These are phyloP conservation scores for Invenusta paracnida DNA, from an alignment of 2,888 invertebrate species.

Conservation along the genomic window DNA sequence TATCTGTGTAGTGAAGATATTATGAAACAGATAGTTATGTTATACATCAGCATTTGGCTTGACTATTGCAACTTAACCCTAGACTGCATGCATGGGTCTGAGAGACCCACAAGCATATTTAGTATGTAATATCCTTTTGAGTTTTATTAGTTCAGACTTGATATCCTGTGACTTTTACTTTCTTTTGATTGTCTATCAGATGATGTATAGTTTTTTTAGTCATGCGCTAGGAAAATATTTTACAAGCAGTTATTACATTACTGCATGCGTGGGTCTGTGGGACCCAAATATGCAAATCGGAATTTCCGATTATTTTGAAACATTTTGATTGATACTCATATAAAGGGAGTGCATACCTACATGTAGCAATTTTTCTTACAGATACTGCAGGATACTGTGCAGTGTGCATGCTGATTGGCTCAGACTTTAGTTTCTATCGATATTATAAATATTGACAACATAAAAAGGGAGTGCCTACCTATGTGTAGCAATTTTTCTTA, in stretches of 20 bases:
- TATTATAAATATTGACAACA: background rate
- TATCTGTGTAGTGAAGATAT: no score
- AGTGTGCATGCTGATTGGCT: no score
- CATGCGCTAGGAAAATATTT: background rate
- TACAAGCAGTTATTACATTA: background rate
- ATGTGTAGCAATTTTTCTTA: background rate
- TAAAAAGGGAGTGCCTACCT: background rate
- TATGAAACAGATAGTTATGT: no score
- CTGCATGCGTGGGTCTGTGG: background rate
- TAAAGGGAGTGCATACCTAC: no score
- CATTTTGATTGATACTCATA: background rate
- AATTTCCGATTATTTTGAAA: background rate
- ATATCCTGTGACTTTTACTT: no score
- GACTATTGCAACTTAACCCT: no score
- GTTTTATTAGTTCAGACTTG: no score
- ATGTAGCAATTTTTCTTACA: no score
- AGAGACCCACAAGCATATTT: background rate
- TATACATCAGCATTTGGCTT: no score
- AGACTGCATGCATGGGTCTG: background rate
- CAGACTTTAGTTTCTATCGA: no score
- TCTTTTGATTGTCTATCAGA: background rate
- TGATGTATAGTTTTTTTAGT: background rate
- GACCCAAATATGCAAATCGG: background rate
- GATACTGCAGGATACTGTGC: no score
- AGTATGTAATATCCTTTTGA: background rate